phyloP scores from a whole-genome alignment of 2,113 vertebrate genomes.

The Hemibagrus wyckioides region DNA sequence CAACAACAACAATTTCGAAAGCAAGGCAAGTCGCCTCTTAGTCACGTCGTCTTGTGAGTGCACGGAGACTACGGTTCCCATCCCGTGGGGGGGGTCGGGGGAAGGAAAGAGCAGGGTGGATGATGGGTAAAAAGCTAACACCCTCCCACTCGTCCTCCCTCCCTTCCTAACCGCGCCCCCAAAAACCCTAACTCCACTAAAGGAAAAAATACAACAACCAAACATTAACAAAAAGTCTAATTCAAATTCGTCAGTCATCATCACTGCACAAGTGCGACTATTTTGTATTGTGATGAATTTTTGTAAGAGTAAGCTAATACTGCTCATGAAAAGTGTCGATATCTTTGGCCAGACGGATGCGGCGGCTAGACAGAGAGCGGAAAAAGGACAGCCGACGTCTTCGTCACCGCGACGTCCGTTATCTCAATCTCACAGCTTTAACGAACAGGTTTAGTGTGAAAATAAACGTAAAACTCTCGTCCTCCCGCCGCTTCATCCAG shows the following conservation, averaged over 20 bases:
- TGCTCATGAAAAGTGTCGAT: conserved; percentile 1
- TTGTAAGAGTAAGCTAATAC: conserved; percentile 6
- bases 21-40: conserved; percentile 58
- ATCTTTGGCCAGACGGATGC: conserved; percentile 38
- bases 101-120: not conserved
- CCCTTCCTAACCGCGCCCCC: too few species aligned
- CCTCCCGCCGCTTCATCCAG: not conserved
- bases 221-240: not conserved
- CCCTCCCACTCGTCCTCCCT: not conserved
- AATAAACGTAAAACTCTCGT: not conserved
- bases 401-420: too few species aligned
- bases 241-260: not conserved
- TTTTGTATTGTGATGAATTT: not conserved
- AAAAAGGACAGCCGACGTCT: too few species aligned
- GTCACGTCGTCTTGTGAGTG: conserved; percentile 30
- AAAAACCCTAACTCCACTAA: too few species aligned
- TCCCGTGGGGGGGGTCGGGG: not conserved
- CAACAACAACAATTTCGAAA: conserved; percentile 37
- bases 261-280: not conserved
- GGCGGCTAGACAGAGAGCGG: not conserved
- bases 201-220: not conserved
- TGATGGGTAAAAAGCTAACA: not conserved
- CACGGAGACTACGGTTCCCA: conserved; percentile 28
- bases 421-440: not conserved
- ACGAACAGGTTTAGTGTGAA: conserved; percentile 23